These are phyloP conservation scores for Echinometra lucunter DNA, from an alignment of 53 echinoderm and acorn worm genomes.

Conservation along the genomic window DNA sequence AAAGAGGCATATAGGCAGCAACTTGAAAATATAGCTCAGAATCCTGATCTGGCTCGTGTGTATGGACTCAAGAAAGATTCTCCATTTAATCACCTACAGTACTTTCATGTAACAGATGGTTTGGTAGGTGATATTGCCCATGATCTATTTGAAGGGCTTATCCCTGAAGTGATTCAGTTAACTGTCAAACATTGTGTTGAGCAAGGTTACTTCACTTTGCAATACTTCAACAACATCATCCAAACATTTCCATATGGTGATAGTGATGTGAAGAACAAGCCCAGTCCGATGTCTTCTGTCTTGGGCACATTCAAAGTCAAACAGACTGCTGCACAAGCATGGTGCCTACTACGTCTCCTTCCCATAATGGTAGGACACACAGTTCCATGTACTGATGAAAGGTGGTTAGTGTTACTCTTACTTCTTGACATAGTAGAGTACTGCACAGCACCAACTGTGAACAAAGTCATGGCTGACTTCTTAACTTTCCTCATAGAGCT, in stretches of 20 bases:
- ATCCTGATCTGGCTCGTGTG: constrained; percentile 47
- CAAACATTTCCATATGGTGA: constrained; percentile 15
- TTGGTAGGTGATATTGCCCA: constrained; percentile 73
- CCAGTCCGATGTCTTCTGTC: constrained; percentile 2
- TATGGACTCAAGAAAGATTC: constrained; percentile 76
- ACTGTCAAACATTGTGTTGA: constrained; percentile 69
- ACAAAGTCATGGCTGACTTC: constrained; percentile 58
- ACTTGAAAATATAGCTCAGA: constrained; percentile 32
- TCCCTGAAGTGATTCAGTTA: constrained; percentile 58
- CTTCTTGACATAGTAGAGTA: constrained; percentile 68
- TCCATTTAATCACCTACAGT: constrained; percentile 68
- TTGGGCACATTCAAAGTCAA: constrained; percentile 65
- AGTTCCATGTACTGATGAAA: constrained; percentile 44
- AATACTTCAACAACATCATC: constrained; percentile 34
- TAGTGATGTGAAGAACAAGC: constrained; percentile 30
- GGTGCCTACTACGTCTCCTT: constrained; percentile 72
- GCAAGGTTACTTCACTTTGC: constrained; percentile 50
- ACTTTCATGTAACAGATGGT: constrained; percentile 72
- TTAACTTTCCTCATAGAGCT: constrained; percentile 57
- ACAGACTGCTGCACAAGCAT: constrained; percentile 73
- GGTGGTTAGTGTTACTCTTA: constrained; percentile 50
- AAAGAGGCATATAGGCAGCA: constrained; percentile 68
- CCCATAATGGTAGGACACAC: constrained; percentile 75
- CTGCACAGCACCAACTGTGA: constrained; percentile 52
- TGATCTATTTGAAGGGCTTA: constrained; percentile 80